Evolutionary conservation across 1,140 invertebrate species (phyloP).

Genomic region (Trichoplusia ni): DNA sequence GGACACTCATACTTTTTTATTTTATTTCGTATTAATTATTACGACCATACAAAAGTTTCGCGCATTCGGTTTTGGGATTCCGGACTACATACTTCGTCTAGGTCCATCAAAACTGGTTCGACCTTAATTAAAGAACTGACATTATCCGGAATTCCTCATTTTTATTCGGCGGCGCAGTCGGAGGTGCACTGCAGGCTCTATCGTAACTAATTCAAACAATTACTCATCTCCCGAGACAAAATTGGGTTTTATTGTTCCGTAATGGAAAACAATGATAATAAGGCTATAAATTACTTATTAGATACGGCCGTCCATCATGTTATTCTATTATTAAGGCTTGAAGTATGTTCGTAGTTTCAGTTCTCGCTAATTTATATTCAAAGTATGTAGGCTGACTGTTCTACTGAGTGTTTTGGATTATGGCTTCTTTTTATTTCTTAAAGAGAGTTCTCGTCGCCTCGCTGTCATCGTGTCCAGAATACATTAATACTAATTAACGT

Average conservation of each 20-base stretch:
- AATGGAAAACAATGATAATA: conserved; percentile 65
- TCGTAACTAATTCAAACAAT: conserved; percentile 45
- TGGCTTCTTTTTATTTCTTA: conserved; percentile 49
- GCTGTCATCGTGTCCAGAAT: conserved; percentile 62
- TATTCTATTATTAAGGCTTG: conserved; percentile 44
- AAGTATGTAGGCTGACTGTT: conserved; percentile 52
- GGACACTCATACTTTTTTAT: conserved; percentile 63
- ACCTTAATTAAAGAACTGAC: conserved; percentile 13
- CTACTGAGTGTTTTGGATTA: conserved; percentile 49
- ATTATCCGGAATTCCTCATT: conserved; percentile 21
- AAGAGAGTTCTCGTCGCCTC: conserved; percentile 43
- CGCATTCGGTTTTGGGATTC: conserved; percentile 34
- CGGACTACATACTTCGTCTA: conserved; percentile 14
- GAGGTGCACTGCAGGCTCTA: conserved; percentile 17
- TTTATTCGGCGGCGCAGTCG: conserved; percentile 2
- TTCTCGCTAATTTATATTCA: conserved; percentile 65
- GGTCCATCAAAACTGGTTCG: not conserved
- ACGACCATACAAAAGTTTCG: conserved; percentile 62
- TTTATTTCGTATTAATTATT: conserved; percentile 77
- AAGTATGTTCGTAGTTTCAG: conserved; percentile 44
- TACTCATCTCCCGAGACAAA: conserved; percentile 39
- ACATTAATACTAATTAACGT: conserved; percentile 67
- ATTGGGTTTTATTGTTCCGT: conserved; percentile 52
- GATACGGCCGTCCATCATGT: conserved; percentile 57
- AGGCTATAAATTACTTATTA: conserved; percentile 61